A percentile compares a stretch with the other conserved stretches of the same genome.
These are phyloP conservation scores for Camponotus fellah DNA, from an alignment of 2,888 invertebrate species.

Conservation along the genomic window DNA sequence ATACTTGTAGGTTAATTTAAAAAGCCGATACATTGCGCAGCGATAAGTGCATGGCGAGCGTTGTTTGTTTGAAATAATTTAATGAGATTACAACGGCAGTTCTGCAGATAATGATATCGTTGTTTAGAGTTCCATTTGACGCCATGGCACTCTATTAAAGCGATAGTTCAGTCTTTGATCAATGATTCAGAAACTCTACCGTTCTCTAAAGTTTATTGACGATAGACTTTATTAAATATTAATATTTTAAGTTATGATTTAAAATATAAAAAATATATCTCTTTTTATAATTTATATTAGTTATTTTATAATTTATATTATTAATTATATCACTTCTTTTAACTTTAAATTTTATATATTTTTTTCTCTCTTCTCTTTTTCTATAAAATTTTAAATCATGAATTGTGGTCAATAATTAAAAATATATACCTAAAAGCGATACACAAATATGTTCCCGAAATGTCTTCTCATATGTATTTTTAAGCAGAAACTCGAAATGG, in stretches of 20 bases:
- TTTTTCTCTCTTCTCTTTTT: conserved; percentile 62
- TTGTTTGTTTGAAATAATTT: conserved; percentile 67
- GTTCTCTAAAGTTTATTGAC: neutral
- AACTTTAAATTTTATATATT: conserved; percentile 60
- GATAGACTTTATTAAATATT: neutral
- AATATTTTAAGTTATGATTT: neutral
- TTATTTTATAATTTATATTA: conserved; percentile 30
- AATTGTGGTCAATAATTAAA: conserved; percentile 42
- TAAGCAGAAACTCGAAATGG: neutral
- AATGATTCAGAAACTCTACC: neutral
- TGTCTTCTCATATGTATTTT: neutral
- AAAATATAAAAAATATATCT: neutral
- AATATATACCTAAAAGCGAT: conserved; percentile 54
- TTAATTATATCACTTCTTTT: neutral
- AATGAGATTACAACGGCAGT: conserved; percentile 63
- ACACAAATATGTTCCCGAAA: neutral
- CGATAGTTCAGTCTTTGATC: conserved; percentile 39
- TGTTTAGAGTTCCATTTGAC: conserved; percentile 48
- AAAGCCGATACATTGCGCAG: conserved; percentile 10
- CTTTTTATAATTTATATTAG: conserved; percentile 26
- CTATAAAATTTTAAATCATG: conserved; percentile 65
- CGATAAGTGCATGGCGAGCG: conserved; percentile 43
- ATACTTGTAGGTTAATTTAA: conserved; percentile 13
- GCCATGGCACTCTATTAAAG: conserved; percentile 52
- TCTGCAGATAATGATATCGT: conserved; percentile 40